Conservation (phyloP, 1,140 invertebrate species). For the Meloidogyne chitwoodi region DNA sequence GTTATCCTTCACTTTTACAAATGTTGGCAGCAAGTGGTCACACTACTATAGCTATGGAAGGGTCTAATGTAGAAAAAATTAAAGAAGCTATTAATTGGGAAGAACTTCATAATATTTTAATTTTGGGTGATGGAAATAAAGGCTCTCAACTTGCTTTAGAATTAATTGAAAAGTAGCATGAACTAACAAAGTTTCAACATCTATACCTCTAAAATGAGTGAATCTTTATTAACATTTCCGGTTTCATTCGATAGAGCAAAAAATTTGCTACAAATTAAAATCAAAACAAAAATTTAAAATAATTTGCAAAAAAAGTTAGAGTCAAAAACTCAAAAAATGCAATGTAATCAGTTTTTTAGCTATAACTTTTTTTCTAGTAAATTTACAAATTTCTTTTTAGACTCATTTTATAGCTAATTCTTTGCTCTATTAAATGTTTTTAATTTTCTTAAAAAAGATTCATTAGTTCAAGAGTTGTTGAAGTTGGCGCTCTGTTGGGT, state of each 20-base stretch:
- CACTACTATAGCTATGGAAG: constrained; percentile 17
- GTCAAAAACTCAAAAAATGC: background rate
- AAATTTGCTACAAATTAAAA: background rate
- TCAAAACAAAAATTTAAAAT: background rate
- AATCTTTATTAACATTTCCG: background rate
- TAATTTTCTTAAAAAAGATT: background rate
- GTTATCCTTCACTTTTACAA: constrained; percentile 25
- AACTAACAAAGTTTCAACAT: no score
- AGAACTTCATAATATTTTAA: constrained; percentile 9
- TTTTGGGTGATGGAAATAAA: constrained; percentile 11
- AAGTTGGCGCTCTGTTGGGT: background rate
- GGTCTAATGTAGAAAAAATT: background rate
- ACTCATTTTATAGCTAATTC: background rate
- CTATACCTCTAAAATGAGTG: background rate
- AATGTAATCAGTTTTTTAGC: background rate
- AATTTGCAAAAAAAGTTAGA: background rate
- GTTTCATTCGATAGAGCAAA: background rate
- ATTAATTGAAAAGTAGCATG: background rate
- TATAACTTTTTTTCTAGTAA: background rate
- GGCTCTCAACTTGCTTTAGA: background rate
- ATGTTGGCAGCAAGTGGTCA: constrained; percentile 35
- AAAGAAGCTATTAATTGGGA: constrained; percentile 15
- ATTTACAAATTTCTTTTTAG: background rate
- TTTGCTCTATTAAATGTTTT: background rate
- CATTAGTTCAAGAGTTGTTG: background rate